A percentile compares a stretch with the other conserved stretches of the same genome.
Evolutionary conservation across 2,113 vertebrate genomes (phyloP).

Genomic region (Gavialis gangeticus): DNA sequence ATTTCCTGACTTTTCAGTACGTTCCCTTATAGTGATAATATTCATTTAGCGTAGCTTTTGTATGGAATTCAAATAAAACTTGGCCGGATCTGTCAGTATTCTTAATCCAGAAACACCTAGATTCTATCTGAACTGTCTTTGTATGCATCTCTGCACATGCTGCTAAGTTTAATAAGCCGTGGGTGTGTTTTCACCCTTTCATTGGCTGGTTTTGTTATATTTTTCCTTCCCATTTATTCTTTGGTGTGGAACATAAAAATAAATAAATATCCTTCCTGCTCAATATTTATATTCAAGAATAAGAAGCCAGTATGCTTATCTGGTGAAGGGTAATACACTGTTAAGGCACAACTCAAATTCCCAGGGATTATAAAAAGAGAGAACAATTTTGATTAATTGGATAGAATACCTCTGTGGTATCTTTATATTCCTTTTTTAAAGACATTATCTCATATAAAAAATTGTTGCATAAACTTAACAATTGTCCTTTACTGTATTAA

Average conservation of each 20-base stretch:
- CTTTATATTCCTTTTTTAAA: not conserved
- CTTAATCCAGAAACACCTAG: too few relatives aligned
- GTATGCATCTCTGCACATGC: too few relatives aligned
- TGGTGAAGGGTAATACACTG: not conserved
- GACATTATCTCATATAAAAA: not conserved
- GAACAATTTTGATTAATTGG: not conserved
- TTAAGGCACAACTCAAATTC: not conserved
- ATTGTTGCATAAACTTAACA: not conserved
- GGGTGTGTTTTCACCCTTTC: not conserved
- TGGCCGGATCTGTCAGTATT: not conserved
- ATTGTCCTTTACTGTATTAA: not conserved
- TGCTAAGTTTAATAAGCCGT: not conserved
- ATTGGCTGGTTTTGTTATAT: not conserved
- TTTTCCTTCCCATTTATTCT: not conserved
- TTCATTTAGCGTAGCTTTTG: not conserved
- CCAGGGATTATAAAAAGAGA: not conserved
- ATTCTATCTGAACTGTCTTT: too few relatives aligned
- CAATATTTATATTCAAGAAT: not conserved
- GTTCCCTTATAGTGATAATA: not conserved
- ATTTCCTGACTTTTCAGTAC: not conserved
- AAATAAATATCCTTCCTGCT: too few relatives aligned
- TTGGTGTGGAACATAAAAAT: not conserved
- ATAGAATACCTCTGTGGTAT: not conserved
- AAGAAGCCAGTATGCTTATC: not conserved
- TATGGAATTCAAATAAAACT: not conserved